A percentile compares a stretch with the other conserved stretches of the same genome.
phyloP scores from a whole-genome alignment of 2,888 invertebrate species.

The Torymus tubicola region DNA sequence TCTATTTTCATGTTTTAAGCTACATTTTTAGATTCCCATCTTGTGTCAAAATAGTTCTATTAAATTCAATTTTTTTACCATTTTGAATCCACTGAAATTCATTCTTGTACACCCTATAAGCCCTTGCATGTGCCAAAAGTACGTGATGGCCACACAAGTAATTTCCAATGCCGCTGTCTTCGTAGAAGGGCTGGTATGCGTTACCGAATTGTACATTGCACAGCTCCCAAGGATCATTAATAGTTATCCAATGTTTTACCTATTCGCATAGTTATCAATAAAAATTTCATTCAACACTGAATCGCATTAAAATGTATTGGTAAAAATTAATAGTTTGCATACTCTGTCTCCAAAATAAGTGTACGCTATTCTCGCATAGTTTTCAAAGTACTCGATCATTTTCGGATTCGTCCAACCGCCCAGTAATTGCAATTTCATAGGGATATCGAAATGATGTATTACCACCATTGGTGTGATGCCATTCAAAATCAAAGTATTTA shows the following conservation, averaged over 20 bases:
- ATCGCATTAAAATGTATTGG: too few species aligned
- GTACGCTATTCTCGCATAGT: slow-evolving; percentile 81
- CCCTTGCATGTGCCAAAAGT: slow-evolving; percentile 80
- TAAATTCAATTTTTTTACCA: slow-evolving; percentile 71
- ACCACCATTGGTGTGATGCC: slow-evolving; percentile 81
- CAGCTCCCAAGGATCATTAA: slow-evolving; percentile 85
- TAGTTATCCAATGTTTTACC: slow-evolving; percentile 83
- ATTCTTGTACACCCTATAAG: slow-evolving; percentile 81
- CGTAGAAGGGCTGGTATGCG: slow-evolving; percentile 10
- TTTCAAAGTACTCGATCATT: slow-evolving; percentile 81
- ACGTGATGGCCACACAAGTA: slow-evolving; percentile 82
- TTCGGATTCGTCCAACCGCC: slow-evolving; percentile 84
- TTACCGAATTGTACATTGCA: slow-evolving; percentile 79
- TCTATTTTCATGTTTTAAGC: too few species aligned
- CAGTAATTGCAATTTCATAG: slow-evolving; percentile 81
- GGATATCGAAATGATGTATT: slow-evolving; percentile 78
- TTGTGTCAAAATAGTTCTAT: too few species aligned
- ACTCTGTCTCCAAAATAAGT: slow-evolving; percentile 81
- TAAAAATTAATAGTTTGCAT: neutral
- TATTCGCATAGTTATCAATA: slow-evolving; percentile 17
- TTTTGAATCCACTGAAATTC: slow-evolving; percentile 78
- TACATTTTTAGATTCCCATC: too few species aligned
- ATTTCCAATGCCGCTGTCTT: slow-evolving; percentile 74
- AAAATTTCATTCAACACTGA: neutral
- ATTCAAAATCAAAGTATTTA: slow-evolving; percentile 82